Conservation (phyloP, 2,797 vertebrate genomes). For the Dicrostonyx torquatus region DNA sequence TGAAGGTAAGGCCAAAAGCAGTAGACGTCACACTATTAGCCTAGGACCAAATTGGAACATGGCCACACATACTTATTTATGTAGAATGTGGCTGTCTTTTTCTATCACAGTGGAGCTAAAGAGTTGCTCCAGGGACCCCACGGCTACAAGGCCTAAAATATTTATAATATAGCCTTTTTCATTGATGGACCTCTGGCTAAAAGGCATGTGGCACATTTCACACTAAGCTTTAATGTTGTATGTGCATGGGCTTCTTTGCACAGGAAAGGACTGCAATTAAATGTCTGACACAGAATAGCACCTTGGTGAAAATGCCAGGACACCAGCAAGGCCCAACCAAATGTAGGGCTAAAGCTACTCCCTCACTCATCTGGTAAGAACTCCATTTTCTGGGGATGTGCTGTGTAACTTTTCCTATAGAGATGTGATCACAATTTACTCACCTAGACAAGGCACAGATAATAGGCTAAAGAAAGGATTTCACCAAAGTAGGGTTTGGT, state of each 20-base stretch:
- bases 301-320: not conserved
- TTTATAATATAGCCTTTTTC: not conserved
- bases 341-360: not conserved
- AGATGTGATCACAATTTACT: not conserved
- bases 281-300: not conserved
- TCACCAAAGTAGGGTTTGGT: not conserved
- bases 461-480: not conserved
- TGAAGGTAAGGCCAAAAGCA: not conserved
- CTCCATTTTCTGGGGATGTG: not conserved
- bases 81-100: not conserved
- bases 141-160: not conserved
- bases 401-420: not conserved
- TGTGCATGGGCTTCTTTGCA: not conserved
- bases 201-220: not conserved
- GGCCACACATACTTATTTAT: not conserved
- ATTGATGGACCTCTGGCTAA: not conserved
- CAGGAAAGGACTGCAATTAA: not conserved
- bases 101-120: not conserved
- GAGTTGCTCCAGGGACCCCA: not conserved
- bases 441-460: too few relatives aligned
- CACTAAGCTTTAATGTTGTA: not conserved
- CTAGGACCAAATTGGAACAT: not conserved
- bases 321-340: not conserved
- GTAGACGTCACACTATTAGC: not conserved
- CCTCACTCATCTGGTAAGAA: not conserved